Evolutionary conservation across 2,888 invertebrate genomes (phyloP).

Genomic region (Masnerella sp.): DNA sequence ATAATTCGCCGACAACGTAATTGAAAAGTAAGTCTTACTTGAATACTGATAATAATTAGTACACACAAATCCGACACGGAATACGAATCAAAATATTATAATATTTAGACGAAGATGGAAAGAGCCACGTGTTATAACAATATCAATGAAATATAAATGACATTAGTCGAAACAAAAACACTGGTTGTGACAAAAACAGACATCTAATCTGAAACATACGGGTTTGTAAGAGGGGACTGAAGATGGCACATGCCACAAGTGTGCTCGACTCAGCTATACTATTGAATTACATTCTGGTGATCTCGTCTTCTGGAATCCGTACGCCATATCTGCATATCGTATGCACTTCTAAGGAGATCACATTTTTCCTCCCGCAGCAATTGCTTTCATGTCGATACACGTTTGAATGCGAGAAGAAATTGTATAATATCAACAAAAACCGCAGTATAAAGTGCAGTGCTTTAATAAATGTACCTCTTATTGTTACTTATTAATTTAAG

Average conservation of each 20-base stretch:
- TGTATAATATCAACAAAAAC: conserved; percentile 11
- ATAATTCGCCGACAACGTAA: neutral
- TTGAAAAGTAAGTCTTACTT: neutral
- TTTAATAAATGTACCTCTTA: conserved; percentile 1
- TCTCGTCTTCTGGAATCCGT: conserved; percentile 58
- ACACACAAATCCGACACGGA: neutral
- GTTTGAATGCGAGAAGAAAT: conserved; percentile 4
- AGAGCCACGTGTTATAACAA: conserved; percentile 4
- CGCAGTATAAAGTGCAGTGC: neutral
- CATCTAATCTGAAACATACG: conserved; percentile 36
- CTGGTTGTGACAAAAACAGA: conserved; percentile 30
- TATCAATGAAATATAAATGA: conserved; percentile 9
- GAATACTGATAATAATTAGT: neutral
- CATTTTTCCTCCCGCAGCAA: conserved; percentile 36
- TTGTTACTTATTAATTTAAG: neutral
- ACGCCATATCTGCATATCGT: conserved; percentile 55
- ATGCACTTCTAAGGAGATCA: conserved; percentile 38
- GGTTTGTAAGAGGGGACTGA: conserved; percentile 27
- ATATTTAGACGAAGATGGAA: neutral
- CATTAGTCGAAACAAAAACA: conserved; percentile 33
- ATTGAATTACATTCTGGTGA: conserved; percentile 71
- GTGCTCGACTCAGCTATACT: conserved; percentile 70
- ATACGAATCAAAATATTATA: neutral
- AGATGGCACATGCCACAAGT: conserved; percentile 75
- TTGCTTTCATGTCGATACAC: conserved; percentile 55